Conservation (phyloP, 64 coral and sea anemone species). For the Astreopora myriophthalma region DNA sequence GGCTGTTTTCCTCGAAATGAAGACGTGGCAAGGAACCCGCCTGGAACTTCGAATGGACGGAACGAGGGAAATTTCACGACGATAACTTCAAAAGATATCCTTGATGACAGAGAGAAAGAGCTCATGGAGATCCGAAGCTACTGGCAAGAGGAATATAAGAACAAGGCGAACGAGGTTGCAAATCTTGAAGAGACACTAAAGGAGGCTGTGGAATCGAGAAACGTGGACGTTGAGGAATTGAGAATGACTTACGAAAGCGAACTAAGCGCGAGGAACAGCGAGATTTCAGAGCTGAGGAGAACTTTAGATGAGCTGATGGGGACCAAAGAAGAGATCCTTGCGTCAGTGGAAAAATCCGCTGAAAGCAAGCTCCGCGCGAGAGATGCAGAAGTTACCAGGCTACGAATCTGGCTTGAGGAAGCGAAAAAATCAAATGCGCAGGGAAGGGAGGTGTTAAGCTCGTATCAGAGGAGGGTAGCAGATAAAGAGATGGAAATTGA, state of each 20-base stretch:
- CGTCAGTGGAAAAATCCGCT: constrained; percentile 15
- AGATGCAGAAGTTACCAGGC: constrained; percentile 5
- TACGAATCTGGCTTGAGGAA: constrained; percentile 36
- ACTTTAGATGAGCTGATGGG: constrained; percentile 28
- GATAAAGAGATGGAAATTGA: constrained; percentile 49
- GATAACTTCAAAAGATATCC: not conserved
- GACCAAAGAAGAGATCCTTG: constrained; percentile 16
- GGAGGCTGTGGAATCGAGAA: not conserved
- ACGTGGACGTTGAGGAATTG: not conserved
- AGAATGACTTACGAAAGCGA: constrained; percentile 1
- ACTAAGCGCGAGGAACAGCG: not conserved
- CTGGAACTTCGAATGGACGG: not conserved
- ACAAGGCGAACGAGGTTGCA: constrained; percentile 2
- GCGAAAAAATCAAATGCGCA: constrained; percentile 27
- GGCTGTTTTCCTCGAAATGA: constrained; percentile 47
- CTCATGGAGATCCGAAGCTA: constrained; percentile 8
- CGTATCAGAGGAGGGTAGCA: constrained; percentile 10
- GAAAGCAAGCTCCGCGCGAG: not conserved
- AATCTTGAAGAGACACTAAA: constrained; percentile 9
- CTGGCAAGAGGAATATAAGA: constrained; percentile 53
- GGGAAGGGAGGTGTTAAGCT: not conserved
- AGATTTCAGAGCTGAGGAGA: constrained; percentile 22
- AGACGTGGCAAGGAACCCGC: not conserved
- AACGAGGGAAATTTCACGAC: not conserved
- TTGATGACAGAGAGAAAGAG: constrained; percentile 42